Conservation (phyloP, 2,888 invertebrate species). For the Smittia sp. region DNA sequence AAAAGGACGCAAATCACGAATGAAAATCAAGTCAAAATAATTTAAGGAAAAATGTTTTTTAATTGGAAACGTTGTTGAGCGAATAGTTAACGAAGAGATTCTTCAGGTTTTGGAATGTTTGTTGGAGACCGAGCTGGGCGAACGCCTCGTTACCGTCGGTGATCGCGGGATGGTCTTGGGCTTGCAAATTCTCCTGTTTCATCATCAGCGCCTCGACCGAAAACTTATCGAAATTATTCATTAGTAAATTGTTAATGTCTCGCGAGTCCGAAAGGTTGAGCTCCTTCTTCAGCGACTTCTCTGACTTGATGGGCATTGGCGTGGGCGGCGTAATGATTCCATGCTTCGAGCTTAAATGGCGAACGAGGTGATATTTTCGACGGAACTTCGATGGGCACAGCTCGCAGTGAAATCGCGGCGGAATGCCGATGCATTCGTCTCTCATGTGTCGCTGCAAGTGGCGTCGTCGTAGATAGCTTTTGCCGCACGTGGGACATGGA, state of each 20-base stretch:
- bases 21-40: not conserved
- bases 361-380: slow-evolving; percentile 56
- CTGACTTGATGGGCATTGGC: slow-evolving; percentile 18
- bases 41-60: not conserved
- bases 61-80: slow-evolving; percentile 37
- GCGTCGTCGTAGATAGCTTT: slow-evolving; percentile 61
- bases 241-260: slow-evolving; percentile 30
- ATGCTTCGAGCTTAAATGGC: slow-evolving; percentile 55
- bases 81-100: slow-evolving; percentile 40
- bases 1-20: not conserved
- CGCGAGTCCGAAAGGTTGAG: not conserved
- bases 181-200: slow-evolving; percentile 43
- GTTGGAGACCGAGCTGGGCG: slow-evolving; percentile 36
- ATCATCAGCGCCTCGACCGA: slow-evolving; percentile 43
- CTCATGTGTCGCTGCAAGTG: slow-evolving; percentile 60
- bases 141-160: slow-evolving; percentile 4
- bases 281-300: not conserved
- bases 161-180: not conserved
- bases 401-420: slow-evolving; percentile 56
- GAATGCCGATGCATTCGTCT: slow-evolving; percentile 55
- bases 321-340: slow-evolving; percentile 47
- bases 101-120: slow-evolving; percentile 39
- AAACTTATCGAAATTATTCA: slow-evolving; percentile 40
- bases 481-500: slow-evolving; percentile 58
- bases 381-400: slow-evolving; percentile 56